Evolutionary conservation across 2,888 invertebrate genomes (phyloP).

Genomic region (Pammene fasciana): DNA sequence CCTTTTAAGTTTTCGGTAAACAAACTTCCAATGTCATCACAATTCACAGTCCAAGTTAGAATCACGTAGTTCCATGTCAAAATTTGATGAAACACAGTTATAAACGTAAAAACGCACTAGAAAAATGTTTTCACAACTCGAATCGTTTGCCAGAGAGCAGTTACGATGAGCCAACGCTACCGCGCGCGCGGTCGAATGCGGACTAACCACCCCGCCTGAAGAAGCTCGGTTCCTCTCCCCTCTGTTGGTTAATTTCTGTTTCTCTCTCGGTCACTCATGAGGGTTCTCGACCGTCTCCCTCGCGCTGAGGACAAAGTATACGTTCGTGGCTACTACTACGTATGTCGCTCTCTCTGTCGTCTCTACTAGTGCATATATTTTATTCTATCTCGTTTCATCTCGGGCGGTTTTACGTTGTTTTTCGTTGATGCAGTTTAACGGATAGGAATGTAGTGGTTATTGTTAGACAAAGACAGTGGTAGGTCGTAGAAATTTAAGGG

Average conservation of each 20-base stretch:
- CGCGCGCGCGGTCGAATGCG: constrained; percentile 78
- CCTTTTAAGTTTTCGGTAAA: constrained; percentile 25
- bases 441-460: constrained; percentile 83
- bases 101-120: constrained; percentile 65
- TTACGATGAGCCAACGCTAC: constrained; percentile 62
- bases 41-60: constrained; percentile 33
- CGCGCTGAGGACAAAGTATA: constrained; percentile 69
- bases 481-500: constrained; percentile 81
- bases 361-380: constrained; percentile 82
- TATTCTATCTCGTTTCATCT: constrained; percentile 84
- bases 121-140: constrained; percentile 75
- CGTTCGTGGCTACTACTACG: constrained; percentile 78
- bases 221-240: constrained; percentile 81
- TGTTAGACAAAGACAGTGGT: constrained; percentile 83
- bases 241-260: constrained; percentile 79
- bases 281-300: constrained; percentile 73
- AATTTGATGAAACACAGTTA: constrained; percentile 43
- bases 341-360: constrained; percentile 78
- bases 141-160: constrained; percentile 62
- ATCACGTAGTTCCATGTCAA: constrained; percentile 38
- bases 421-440: constrained; percentile 83
- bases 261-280: constrained; percentile 70
- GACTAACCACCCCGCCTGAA: constrained; percentile 83
- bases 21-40: constrained; percentile 17
- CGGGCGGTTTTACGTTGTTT: constrained; percentile 81